A percentile compares a stretch with the other conserved stretches of the same genome.
phyloP scores from a whole-genome alignment of 2,888 invertebrate species.

The Xestia rhomboidea region DNA sequence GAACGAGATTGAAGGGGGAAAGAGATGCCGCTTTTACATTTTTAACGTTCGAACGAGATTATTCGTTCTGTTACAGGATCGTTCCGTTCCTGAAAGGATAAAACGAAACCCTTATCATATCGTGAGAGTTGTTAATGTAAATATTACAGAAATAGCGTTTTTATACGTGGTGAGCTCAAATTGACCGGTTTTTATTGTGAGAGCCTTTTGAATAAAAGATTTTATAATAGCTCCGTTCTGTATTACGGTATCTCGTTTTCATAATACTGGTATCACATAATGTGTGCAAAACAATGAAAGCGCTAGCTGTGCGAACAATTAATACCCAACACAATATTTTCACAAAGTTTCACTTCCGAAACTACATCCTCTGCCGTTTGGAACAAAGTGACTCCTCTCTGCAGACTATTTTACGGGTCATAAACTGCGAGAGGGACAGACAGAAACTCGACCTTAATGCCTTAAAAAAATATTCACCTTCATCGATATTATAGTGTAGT shows the following conservation, averaged over 20 bases:
- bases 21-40: conserved; percentile 77
- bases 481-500: conserved; percentile 67
- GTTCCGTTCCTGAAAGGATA: conserved; percentile 68
- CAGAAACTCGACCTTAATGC: conserved; percentile 73
- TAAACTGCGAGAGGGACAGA: conserved; percentile 76
- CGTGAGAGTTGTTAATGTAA: conserved; percentile 66
- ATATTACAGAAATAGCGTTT: conserved; percentile 71
- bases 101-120: conserved; percentile 70
- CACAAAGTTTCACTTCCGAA: conserved; percentile 82
- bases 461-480: conserved; percentile 76
- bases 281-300: conserved; percentile 74
- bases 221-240: conserved; percentile 68
- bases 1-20: conserved; percentile 76
- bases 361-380: conserved; percentile 79
- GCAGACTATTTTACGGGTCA: conserved; percentile 84
- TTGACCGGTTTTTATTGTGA: conserved; percentile 70
- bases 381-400: conserved; percentile 81
- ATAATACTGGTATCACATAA: conserved; percentile 68
- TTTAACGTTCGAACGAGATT: conserved; percentile 76
- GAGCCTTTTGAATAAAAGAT: conserved; percentile 70
- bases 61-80: conserved; percentile 69
- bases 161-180: conserved; percentile 66
- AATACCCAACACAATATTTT: conserved; percentile 86
- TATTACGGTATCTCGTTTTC: conserved; percentile 64
- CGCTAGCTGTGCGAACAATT: conserved; percentile 79